phyloP scores from a whole-genome alignment of 1,140 invertebrate species.

The Drosophila kurseongensis region DNA sequence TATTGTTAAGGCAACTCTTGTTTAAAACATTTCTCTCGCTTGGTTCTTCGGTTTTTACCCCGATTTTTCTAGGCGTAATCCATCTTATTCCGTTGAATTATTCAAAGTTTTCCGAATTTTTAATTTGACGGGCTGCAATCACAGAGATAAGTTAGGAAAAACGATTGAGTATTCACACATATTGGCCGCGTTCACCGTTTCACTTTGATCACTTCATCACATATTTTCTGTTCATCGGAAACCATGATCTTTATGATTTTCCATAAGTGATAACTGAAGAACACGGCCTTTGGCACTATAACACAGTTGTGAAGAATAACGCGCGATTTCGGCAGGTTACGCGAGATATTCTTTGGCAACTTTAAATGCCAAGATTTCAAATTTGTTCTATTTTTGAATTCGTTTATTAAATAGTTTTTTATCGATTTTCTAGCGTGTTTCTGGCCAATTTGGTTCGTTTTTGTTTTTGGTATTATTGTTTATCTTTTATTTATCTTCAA shows the following conservation, averaged over 20 bases:
- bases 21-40: constrained; percentile 17
- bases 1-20: constrained; percentile 74
- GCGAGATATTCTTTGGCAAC: background rate
- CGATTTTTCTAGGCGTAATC: background rate
- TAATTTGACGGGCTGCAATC: constrained; percentile 22
- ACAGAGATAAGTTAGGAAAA: constrained; percentile 3
- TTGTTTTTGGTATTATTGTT: background rate
- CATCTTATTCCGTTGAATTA: constrained; percentile 5
- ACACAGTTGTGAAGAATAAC: background rate
- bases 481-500: background rate
- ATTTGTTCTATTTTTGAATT: background rate
- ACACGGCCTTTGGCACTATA: background rate
- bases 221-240: background rate
- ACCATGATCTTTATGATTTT: background rate
- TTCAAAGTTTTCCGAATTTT: no score
- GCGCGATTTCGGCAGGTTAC: background rate
- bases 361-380: background rate
- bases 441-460: background rate
- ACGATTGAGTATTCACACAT: background rate
- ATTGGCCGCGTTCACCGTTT: background rate
- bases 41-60: constrained; percentile 9
- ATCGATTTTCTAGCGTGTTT: no score
- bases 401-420: background rate
- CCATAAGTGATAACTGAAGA: background rate
- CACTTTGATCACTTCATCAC: background rate